A percentile compares a stretch with the other conserved stretches of the same genome.
Evolutionary conservation across 92 coral and sea anemone species (phyloP).

Genomic region (Porites cylindrica): DNA sequence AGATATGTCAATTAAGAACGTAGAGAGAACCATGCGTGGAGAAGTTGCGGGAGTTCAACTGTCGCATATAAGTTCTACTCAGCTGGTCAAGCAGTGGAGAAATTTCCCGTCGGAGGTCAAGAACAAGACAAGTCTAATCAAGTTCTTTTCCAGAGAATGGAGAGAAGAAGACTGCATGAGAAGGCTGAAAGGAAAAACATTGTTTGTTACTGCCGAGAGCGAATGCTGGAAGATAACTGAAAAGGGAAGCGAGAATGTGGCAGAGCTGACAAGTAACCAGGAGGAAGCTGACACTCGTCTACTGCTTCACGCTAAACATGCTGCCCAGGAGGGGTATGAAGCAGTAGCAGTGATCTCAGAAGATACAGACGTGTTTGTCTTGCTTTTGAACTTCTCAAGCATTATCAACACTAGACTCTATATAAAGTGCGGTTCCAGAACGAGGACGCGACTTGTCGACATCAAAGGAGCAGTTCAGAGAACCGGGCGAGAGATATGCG

Average conservation of each 20-base stretch:
- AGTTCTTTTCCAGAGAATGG: slow-evolving; percentile 8
- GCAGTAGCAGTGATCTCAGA: background rate
- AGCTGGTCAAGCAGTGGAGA: slow-evolving; percentile 15
- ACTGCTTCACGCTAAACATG: slow-evolving; percentile 1
- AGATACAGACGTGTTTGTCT: slow-evolving; percentile 6
- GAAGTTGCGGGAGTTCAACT: slow-evolving; percentile 22
- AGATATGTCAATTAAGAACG: slow-evolving; percentile 48
- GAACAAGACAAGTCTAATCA: slow-evolving; percentile 30
- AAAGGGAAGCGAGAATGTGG: background rate
- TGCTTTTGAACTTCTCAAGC: background rate
- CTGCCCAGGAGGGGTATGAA: background rate
- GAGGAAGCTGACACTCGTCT: slow-evolving; percentile 6
- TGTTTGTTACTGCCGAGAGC: slow-evolving; percentile 13
- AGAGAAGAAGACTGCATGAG: background rate
- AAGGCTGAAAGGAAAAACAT: slow-evolving; percentile 13
- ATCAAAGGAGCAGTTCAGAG: background rate
- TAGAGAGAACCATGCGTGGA: slow-evolving; percentile 33
- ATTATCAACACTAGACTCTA: background rate
- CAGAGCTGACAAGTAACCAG: slow-evolving; percentile 9
- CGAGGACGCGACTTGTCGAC: slow-evolving; percentile 8
- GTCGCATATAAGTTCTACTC: slow-evolving; percentile 16
- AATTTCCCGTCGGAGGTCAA: background rate
- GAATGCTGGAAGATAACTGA: slow-evolving; percentile 6
- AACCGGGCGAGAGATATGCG: slow-evolving; percentile 16
- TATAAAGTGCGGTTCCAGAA: background rate